phyloP scores from a whole-genome alignment of 2,113 vertebrate species.

The Pipa parva region DNA sequence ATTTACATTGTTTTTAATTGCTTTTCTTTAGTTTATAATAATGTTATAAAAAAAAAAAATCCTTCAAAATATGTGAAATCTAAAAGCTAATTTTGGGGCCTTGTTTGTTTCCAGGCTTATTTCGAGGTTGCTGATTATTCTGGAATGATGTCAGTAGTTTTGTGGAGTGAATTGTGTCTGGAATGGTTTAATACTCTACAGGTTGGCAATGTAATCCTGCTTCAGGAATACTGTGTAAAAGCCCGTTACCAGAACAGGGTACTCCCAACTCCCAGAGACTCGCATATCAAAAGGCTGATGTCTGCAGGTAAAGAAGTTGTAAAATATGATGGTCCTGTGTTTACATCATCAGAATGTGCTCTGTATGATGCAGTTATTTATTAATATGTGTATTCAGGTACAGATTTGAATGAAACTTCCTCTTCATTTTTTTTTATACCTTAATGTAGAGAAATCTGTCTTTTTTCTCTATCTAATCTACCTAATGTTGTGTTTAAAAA shows the following conservation, averaged over 20 bases:
- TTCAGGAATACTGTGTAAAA: constrained; percentile 78
- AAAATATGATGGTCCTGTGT: background rate
- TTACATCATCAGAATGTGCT: too few relatives aligned
- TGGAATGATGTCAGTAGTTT: constrained; percentile 79
- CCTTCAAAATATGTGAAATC: too few relatives aligned
- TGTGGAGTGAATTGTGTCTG: constrained; percentile 85
- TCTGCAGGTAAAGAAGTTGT: constrained; percentile 73
- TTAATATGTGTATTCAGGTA: too few relatives aligned
- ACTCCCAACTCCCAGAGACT: constrained; percentile 68
- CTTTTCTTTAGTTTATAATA: too few relatives aligned
- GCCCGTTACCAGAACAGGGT: constrained; percentile 72
- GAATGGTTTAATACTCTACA: constrained; percentile 81
- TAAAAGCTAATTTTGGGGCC: constrained; percentile 13
- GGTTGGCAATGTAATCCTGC: constrained; percentile 75
- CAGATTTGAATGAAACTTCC: too few relatives aligned
- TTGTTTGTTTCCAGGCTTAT: constrained; percentile 66
- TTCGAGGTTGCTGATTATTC: constrained; percentile 89
- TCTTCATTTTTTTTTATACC: too few relatives aligned
- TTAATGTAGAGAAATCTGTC: too few relatives aligned
- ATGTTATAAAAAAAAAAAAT: too few relatives aligned
- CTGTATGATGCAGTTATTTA: too few relatives aligned
- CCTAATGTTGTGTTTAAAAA: background rate
- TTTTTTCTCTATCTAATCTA: too few relatives aligned
- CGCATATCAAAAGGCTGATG: constrained; percentile 69
- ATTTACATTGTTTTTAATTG: background rate